phyloP scores from a whole-genome alignment of 1,140 invertebrate species.

The Trissolcus basalis region DNA sequence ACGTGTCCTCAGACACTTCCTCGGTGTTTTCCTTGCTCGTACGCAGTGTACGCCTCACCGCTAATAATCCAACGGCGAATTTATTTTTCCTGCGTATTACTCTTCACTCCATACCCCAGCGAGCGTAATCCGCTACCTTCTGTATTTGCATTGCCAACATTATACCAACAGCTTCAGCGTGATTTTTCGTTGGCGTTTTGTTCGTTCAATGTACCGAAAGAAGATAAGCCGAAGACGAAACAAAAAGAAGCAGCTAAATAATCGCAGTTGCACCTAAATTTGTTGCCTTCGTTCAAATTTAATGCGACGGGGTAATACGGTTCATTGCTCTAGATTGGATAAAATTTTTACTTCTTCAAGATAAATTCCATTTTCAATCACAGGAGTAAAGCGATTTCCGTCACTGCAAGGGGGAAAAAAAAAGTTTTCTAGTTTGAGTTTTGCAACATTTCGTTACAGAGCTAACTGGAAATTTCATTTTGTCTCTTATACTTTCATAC shows the following conservation, averaged over 20 bases:
- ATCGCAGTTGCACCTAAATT: constrained; percentile 33
- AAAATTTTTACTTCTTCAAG: too few species aligned
- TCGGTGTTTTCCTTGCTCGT: background rate
- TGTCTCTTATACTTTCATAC: too few species aligned
- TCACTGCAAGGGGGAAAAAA: too few species aligned
- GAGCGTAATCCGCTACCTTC: constrained; percentile 32
- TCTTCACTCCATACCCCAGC: constrained; percentile 22
- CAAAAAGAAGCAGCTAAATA: constrained; percentile 33
- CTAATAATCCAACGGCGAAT: constrained; percentile 25
- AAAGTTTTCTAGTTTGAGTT: too few species aligned
- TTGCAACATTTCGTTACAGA: too few species aligned
- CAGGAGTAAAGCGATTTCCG: too few species aligned
- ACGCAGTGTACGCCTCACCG: constrained; percentile 11
- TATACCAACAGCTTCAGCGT: constrained; percentile 37
- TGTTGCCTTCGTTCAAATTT: constrained; percentile 7
- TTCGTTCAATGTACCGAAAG: constrained; percentile 46
- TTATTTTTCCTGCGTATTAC: constrained; percentile 36
- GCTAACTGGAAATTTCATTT: too few species aligned
- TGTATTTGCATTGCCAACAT: constrained; percentile 51
- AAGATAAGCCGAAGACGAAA: constrained; percentile 49
- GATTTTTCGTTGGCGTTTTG: constrained; percentile 43
- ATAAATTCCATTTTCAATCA: too few species aligned
- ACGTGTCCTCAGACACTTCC: constrained; percentile 14
- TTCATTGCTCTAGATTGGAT: background rate
- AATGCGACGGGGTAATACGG: constrained; percentile 8